phyloP scores from a whole-genome alignment of 92 coral and sea anemone genomes.

The Actinernus sp. region DNA sequence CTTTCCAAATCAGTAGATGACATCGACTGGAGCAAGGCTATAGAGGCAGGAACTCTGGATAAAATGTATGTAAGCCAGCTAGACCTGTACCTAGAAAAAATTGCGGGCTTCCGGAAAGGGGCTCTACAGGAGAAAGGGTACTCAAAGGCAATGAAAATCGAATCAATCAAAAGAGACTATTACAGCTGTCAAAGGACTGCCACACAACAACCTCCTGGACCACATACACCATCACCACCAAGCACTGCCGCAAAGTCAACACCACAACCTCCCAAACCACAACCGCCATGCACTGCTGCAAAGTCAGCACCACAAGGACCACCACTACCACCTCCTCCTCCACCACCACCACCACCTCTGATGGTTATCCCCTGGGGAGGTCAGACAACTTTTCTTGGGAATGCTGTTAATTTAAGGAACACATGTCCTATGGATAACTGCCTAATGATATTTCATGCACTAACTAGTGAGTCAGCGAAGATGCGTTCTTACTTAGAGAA shows the following conservation, averaged over 20 bases:
- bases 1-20: constrained; percentile 30
- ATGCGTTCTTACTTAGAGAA: constrained; percentile 5
- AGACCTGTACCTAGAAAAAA: constrained; percentile 11
- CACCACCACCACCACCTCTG: constrained; percentile 27
- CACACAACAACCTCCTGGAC: constrained; percentile 13
- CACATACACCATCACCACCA: constrained; percentile 3
- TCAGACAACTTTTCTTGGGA: constrained; percentile 14
- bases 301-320: constrained; percentile 6
- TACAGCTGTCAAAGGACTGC: constrained; percentile 29
- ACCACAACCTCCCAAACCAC: neutral
- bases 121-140: constrained; percentile 38
- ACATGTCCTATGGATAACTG: constrained; percentile 57
- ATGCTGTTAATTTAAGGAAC: constrained; percentile 8
- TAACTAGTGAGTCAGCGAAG: constrained; percentile 14
- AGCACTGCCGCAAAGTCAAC: neutral
- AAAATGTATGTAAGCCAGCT: constrained; percentile 35
- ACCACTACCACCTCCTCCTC: constrained; percentile 3
- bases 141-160: constrained; percentile 25
- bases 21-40: constrained; percentile 22
- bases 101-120: constrained; percentile 13
- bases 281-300: neutral
- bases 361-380: constrained; percentile 55
- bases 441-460: constrained; percentile 41
- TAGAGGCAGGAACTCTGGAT: constrained; percentile 21
- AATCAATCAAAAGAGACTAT: constrained; percentile 33